A percentile compares a stretch with the other conserved stretches of the same genome.
Conservation (phyloP, 1,140 invertebrate species). For the Cephus cinctus region DNA sequence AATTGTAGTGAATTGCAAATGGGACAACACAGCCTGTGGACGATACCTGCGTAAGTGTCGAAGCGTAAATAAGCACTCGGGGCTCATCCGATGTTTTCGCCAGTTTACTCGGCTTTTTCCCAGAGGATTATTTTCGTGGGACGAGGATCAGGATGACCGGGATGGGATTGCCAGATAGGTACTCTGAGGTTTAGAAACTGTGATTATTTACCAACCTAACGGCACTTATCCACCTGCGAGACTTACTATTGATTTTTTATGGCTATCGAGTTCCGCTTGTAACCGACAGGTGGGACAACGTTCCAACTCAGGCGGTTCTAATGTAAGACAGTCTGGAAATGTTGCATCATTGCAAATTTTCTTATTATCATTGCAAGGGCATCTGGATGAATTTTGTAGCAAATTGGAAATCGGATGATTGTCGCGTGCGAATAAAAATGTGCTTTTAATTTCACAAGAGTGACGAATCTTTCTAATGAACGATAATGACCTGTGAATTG, state of each 20-base stretch:
- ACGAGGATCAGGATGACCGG: slow-evolving; percentile 10
- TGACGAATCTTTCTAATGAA: too few relatives aligned
- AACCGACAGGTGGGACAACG: slow-evolving; percentile 41
- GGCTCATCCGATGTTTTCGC: slow-evolving; percentile 33
- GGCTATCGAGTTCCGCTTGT: slow-evolving; percentile 24
- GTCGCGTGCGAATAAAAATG: too few relatives aligned
- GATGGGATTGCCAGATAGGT: slow-evolving; percentile 22
- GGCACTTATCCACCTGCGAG: slow-evolving; percentile 38
- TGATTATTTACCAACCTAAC: slow-evolving; percentile 28
- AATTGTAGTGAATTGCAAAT: too few relatives aligned
- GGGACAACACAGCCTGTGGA: too few relatives aligned
- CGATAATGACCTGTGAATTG: too few relatives aligned
- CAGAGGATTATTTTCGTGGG: slow-evolving; percentile 18
- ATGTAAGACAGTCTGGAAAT: too few relatives aligned
- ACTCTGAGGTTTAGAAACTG: slow-evolving; percentile 3
- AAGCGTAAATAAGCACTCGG: slow-evolving; percentile 23
- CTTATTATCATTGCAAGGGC: too few relatives aligned
- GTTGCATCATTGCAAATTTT: too few relatives aligned
- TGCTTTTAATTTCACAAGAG: too few relatives aligned
- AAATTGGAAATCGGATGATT: too few relatives aligned
- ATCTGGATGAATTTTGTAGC: too few relatives aligned
- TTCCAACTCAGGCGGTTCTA: too few relatives aligned
- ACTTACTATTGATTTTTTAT: slow-evolving; percentile 40
- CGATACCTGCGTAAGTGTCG: slow-evolving; percentile 31
- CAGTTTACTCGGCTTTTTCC: slow-evolving; percentile 11